Base-by-base conservation (phyloP, 2,113 vertebrate species). In the Oxygymnocypris stewartii region DNA sequence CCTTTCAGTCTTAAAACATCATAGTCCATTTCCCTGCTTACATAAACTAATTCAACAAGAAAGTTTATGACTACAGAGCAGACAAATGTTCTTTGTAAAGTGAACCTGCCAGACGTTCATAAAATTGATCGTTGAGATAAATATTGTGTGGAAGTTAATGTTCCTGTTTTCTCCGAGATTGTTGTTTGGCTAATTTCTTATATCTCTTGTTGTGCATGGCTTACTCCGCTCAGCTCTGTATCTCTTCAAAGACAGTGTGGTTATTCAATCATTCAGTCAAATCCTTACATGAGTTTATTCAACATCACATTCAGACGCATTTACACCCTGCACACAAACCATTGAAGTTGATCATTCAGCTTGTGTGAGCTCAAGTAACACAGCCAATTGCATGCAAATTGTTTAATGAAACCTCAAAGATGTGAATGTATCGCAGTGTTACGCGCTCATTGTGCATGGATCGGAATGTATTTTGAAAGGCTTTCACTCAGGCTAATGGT, bases 401-500 rank as follows among this genome's bases (percentile, higher is more conserved):
- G 57, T 82, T 87, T 83, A 77, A 84, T 83, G 59, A 77, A 77
- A 82, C 85, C 57, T 40, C 61, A 84, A 40, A 76, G 80, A 83
- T 49, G 59, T 87, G 69, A 54, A 80, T 85, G 42, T 78, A 85
- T 77, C 59, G 77, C 77, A 80, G 78, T 54, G 51, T 63, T 82
- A 61, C 83, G 49, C 74, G 42, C 79, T 81, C 80, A 84, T 83
- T 84, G 84, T 85, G 71, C 63, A 76, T n/a, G 51, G 51, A 69
- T 88, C 85, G 82, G 75, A 88, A 88, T 87, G 78, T 47, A 28
- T 84, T 85, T 71, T 88, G 87, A 86, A 85, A 82, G 69, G 49
- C 86, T 82, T 84, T 84, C 35, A 63, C 85, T 85, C 87, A 87
- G 84, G 73, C 73, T 89, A 89, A 91, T 88, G 61, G 88, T 71